Evolutionary conservation across 1,140 invertebrate species (phyloP).

Genomic region (Drosophila watanabei): DNA sequence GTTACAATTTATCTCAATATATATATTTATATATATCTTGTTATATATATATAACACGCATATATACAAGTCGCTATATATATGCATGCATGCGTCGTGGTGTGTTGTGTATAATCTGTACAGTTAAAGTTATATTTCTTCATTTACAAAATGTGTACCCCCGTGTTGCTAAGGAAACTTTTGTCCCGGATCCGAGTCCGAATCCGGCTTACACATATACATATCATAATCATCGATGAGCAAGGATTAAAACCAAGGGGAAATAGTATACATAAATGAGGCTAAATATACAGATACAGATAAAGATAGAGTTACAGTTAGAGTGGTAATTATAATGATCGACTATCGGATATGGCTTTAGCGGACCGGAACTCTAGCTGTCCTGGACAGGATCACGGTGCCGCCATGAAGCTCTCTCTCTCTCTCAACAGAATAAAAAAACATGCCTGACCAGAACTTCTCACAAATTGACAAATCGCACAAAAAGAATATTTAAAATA

Average conservation of each 20-base stretch:
- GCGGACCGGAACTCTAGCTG: neutral
- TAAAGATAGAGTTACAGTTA: constrained; percentile 22
- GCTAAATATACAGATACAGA: constrained; percentile 33
- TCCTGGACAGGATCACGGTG: constrained; percentile 21
- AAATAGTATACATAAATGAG: constrained; percentile 16
- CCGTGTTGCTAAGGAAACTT: constrained; percentile 40
- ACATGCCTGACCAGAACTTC: constrained; percentile 66
- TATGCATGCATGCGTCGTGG: constrained; percentile 22
- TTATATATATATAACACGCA: constrained; percentile 34
- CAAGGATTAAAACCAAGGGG: constrained; percentile 21
- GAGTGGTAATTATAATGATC: constrained; percentile 44
- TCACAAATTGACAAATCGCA: constrained; percentile 55
- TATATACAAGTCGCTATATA: constrained; percentile 39
- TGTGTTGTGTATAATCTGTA: constrained; percentile 62
- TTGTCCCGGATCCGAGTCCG: constrained; percentile 16
- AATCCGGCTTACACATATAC: constrained; percentile 14
- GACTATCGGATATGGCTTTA: constrained; percentile 21
- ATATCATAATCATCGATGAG: constrained; percentile 36
- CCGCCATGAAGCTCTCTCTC: constrained; percentile 18
- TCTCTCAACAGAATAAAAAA: constrained; percentile 8
- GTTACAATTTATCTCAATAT: constrained; percentile 43
- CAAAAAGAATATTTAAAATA: constrained; percentile 56
- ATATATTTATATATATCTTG: constrained; percentile 21
- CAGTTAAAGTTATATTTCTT: constrained; percentile 65
- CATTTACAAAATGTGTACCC: constrained; percentile 53